Percentiles rank a stretch among this genome's conserved stretches.
Evolutionary conservation across 1,140 invertebrate species (phyloP).

Genomic region (Thaumatotibia leucotreta): DNA sequence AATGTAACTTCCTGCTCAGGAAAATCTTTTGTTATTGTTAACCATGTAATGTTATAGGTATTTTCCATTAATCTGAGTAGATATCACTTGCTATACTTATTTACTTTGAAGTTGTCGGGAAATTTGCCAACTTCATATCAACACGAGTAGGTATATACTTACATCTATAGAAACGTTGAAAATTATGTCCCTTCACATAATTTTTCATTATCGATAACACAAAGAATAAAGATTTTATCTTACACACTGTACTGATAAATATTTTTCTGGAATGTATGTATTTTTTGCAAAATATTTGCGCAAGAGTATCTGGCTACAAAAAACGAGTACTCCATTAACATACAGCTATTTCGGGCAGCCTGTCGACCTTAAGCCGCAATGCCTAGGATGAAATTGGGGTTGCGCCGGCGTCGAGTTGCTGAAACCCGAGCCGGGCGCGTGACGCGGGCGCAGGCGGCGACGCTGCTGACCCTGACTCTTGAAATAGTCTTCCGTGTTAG

Average conservation of each 20-base stretch:
- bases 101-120: background rate
- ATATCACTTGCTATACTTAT: background rate
- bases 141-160: too few relatives aligned
- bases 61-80: background rate
- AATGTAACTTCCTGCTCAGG: background rate
- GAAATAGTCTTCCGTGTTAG: constrained; percentile 75
- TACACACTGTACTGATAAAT: too few relatives aligned
- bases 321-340: too few relatives aligned
- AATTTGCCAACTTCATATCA: background rate
- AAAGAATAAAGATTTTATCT: too few relatives aligned
- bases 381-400: constrained; percentile 20
- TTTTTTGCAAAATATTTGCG: too few relatives aligned
- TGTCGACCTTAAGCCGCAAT: too few relatives aligned
- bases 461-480: constrained; percentile 68
- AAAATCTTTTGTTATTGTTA: background rate
- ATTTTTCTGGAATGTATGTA: too few relatives aligned
- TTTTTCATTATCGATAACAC: too few relatives aligned
- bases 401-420: constrained; percentile 31
- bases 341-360: too few relatives aligned
- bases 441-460: constrained; percentile 46
- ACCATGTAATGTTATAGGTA: background rate
- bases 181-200: too few relatives aligned
- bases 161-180: too few relatives aligned
- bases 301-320: too few relatives aligned
- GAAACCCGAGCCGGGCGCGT: constrained; percentile 57